A percentile compares a stretch with the other conserved stretches of the same genome.
phyloP scores from a whole-genome alignment of 1,140 invertebrate genomes.

The Bacillus rossius region DNA sequence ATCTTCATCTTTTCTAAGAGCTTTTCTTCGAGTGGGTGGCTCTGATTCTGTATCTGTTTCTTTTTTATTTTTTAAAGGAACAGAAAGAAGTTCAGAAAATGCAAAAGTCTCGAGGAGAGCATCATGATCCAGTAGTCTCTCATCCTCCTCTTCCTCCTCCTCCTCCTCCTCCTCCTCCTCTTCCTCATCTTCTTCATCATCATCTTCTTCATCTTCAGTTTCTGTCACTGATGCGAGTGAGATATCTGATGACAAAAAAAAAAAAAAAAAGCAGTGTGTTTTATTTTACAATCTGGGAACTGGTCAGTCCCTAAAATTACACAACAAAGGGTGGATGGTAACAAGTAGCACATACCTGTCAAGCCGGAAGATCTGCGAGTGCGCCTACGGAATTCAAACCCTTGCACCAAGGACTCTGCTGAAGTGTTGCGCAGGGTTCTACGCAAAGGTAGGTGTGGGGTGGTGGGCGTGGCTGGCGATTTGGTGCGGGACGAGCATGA shows the following conservation, averaged over 20 bases:
- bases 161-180: slow-evolving; percentile 39
- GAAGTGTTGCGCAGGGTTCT: too few relatives aligned
- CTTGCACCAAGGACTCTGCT: slow-evolving; percentile 16
- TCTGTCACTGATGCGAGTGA: slow-evolving; percentile 1
- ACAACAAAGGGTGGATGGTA: not conserved
- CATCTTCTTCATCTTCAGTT: slow-evolving; percentile 16
- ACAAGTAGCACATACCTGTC: slow-evolving; percentile 31
- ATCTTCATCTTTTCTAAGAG: slow-evolving; percentile 33
- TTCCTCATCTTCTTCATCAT: slow-evolving; percentile 29
- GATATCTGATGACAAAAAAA: too few relatives aligned
- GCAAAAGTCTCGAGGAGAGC: too few relatives aligned
- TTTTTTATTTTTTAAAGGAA: not conserved
- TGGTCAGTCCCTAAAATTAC: slow-evolving; percentile 2
- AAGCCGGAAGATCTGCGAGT: slow-evolving; percentile 43
- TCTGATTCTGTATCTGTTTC: slow-evolving; percentile 9
- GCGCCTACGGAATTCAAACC: slow-evolving; percentile 37
- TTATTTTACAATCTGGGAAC: too few relatives aligned
- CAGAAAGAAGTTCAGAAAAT: too few relatives aligned
- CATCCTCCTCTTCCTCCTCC: too few relatives aligned
- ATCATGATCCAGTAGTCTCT: slow-evolving; percentile 18
- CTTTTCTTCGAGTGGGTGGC: slow-evolving; percentile 23
- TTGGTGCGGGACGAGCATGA: slow-evolving; percentile 57
- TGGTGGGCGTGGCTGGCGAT: slow-evolving; percentile 51
- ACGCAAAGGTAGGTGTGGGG: not conserved
- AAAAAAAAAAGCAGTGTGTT: too few relatives aligned